Conservation (phyloP, 2,888 invertebrate genomes). For the Leptinotarsa tumamoca region DNA sequence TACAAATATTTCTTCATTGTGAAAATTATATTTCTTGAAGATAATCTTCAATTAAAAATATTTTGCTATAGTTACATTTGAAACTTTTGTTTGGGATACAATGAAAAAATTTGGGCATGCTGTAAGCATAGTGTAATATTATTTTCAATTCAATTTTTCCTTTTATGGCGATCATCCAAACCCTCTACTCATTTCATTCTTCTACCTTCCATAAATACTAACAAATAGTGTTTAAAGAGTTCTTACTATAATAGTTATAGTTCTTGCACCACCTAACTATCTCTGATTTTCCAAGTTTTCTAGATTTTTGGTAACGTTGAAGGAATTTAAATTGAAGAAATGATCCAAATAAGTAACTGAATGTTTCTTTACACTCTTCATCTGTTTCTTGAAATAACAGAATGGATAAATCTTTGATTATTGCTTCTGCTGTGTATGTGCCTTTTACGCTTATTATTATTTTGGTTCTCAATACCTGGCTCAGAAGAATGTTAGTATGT, state of each 20-base stretch:
- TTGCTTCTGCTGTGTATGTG: constrained; percentile 4
- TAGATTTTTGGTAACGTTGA: constrained; percentile 41
- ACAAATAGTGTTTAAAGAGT: neutral
- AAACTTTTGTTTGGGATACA: too few relatives aligned
- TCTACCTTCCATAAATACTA: neutral
- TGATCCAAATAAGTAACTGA: constrained; percentile 40
- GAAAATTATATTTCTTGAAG: too few relatives aligned
- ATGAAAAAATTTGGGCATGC: too few relatives aligned
- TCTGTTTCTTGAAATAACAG: neutral
- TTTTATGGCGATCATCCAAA: neutral
- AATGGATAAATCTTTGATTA: neutral
- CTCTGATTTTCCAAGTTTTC: constrained; percentile 40
- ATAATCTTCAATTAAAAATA: too few relatives aligned
- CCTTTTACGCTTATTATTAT: neutral
- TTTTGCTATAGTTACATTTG: too few relatives aligned
- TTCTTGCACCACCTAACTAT: constrained; percentile 45
- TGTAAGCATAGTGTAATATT: too few relatives aligned
- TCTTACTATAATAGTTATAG: constrained; percentile 40
- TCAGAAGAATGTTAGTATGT: neutral
- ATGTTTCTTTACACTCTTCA: neutral
- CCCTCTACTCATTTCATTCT: constrained; percentile 10
- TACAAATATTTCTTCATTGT: too few relatives aligned
- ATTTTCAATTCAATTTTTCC: neutral
- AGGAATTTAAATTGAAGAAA: constrained; percentile 41
- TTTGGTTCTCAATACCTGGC: constrained; percentile 7